phyloP scores from a whole-genome alignment of 2,797 vertebrate species.

The Kryptolebias ocellatus region DNA sequence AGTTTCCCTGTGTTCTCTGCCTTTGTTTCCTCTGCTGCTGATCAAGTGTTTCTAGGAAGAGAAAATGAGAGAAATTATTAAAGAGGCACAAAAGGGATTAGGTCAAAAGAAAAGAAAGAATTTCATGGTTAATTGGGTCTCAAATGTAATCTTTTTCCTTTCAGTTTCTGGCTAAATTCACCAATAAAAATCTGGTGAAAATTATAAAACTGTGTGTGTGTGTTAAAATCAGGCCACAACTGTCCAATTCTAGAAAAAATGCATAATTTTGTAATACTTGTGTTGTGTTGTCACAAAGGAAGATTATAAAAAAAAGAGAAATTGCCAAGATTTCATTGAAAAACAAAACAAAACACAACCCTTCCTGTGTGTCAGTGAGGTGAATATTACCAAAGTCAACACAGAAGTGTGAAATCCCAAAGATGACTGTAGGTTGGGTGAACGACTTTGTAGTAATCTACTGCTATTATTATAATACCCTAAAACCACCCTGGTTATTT shows the following conservation, averaged over 20 bases:
- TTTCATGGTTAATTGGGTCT: constrained; percentile 43
- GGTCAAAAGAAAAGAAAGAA: constrained; percentile 14
- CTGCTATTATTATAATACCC: too few relatives aligned
- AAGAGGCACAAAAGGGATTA: constrained; percentile 49
- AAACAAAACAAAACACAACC: too few relatives aligned
- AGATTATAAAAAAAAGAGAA: neutral
- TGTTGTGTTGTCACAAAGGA: neutral
- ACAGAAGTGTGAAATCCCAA: neutral
- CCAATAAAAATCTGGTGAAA: constrained; percentile 26
- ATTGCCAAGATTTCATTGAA: too few relatives aligned
- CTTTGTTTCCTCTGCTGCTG: constrained; percentile 28
- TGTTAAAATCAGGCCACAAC: too few relatives aligned
- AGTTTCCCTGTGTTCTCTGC: neutral
- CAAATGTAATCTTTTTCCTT: constrained; percentile 45
- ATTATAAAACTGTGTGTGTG: constrained; percentile 17
- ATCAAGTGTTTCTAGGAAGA: constrained; percentile 10
- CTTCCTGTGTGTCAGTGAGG: too few relatives aligned
- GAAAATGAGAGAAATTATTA: constrained; percentile 40
- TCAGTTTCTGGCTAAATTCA: constrained; percentile 40
- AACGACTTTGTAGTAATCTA: too few relatives aligned
- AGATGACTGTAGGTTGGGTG: too few relatives aligned
- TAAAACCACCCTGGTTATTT: too few relatives aligned
- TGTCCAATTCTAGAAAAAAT: neutral
- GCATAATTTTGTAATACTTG: neutral
- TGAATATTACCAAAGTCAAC: too few relatives aligned